Evolutionary conservation across 2,888 invertebrate species (phyloP).

Genomic region (Heterodera filipjevi): DNA sequence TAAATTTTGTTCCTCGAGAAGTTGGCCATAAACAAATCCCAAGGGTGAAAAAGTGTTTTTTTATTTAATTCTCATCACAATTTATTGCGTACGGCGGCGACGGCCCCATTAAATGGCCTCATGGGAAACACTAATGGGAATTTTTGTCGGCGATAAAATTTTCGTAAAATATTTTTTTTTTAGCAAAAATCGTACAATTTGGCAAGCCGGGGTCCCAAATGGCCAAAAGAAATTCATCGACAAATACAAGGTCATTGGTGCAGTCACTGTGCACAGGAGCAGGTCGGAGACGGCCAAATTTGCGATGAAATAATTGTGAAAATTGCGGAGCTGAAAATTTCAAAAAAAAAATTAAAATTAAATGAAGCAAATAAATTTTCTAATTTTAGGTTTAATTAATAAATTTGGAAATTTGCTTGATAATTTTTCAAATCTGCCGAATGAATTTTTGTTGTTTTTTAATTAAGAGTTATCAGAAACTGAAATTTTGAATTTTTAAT

Average conservation of each 20-base stretch:
- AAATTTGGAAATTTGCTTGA: slow-evolving; percentile 43
- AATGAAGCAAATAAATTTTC: slow-evolving; percentile 2
- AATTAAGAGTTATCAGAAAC: too few species aligned
- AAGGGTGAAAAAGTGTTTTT: too few species aligned
- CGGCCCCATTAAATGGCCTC: neutral
- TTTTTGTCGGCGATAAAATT: neutral
- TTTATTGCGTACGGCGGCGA: neutral
- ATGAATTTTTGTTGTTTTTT: too few species aligned
- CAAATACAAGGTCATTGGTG: slow-evolving; percentile 61
- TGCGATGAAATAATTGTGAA: slow-evolving; percentile 63
- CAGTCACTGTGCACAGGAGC: slow-evolving; percentile 60
- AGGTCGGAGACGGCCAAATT: slow-evolving; percentile 63
- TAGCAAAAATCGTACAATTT: slow-evolving; percentile 43
- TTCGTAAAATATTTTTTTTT: neutral
- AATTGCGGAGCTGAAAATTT: slow-evolving; percentile 57
- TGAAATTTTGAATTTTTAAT: neutral
- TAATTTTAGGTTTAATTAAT: neutral
- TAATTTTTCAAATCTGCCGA: too few species aligned
- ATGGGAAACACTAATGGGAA: neutral
- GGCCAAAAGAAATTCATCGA: slow-evolving; percentile 63
- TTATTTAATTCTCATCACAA: neutral
- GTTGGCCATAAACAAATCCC: too few species aligned
- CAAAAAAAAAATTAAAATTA: slow-evolving; percentile 37
- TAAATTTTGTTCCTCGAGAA: too few species aligned
- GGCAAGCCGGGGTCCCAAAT: slow-evolving; percentile 57